A percentile compares a stretch with the other conserved stretches of the same genome.
Conservation (phyloP, 2,888 invertebrate species). For the Drosophila setosimentum region DNA sequence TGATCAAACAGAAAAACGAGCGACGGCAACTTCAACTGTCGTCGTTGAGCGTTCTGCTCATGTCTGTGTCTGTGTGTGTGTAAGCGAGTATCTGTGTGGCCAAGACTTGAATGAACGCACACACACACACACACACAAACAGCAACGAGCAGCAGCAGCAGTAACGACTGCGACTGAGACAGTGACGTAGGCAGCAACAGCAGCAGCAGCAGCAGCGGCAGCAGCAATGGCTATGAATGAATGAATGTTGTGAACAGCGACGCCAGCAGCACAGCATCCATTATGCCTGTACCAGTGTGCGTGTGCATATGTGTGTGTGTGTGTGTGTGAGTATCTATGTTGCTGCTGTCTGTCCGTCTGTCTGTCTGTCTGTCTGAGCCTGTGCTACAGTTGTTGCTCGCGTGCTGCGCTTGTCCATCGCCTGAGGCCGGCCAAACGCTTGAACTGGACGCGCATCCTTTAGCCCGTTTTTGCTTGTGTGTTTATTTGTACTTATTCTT, state of each 20-base stretch:
- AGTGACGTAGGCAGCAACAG: conserved; percentile 15
- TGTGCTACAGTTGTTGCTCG: conserved; percentile 48
- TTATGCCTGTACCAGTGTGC: conserved; percentile 17
- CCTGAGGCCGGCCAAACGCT: conserved; percentile 41
- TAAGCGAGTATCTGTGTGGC: conserved; percentile 45
- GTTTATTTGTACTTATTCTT: conserved; percentile 45
- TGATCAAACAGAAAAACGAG: conserved; percentile 83
- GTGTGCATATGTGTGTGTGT: conserved; percentile 20
- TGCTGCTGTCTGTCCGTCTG: conserved; percentile 28
- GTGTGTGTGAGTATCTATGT: conserved; percentile 17
- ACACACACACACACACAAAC: conserved; percentile 19
- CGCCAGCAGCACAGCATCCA: conserved; percentile 70
- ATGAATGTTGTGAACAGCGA: conserved; percentile 57
- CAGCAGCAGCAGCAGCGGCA: conserved; percentile 28
- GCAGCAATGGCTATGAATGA: conserved; percentile 60
- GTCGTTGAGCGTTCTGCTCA: conserved; percentile 21
- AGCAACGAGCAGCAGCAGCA: conserved; percentile 6
- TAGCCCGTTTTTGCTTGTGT: conserved; percentile 62
- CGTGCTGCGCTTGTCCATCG: conserved; percentile 69
- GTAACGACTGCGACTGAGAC: conserved; percentile 14
- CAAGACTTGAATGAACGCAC: conserved; percentile 58
- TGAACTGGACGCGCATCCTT: conserved; percentile 61
- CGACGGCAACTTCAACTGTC: conserved; percentile 46
- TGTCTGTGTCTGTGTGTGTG: conserved; percentile 21
- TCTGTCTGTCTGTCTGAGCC: conserved; percentile 30